phyloP scores from a whole-genome alignment of 2,113 vertebrate species.

The Tautogolabrus adspersus region DNA sequence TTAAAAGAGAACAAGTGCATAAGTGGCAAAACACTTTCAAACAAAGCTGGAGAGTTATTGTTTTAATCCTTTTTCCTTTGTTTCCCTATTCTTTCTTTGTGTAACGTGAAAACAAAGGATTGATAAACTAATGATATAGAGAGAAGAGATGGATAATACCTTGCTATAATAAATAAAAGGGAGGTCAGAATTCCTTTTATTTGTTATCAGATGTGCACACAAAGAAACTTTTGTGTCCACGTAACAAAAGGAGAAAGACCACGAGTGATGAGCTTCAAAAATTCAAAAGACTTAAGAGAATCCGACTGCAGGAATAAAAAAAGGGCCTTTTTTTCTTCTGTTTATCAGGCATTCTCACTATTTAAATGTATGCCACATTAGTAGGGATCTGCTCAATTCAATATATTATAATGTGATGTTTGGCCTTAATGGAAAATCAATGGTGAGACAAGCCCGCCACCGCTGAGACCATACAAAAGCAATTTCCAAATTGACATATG shows the following conservation, averaged over 20 bases:
- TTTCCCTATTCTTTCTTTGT: not conserved
- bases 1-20: no score
- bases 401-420: slow-evolving; percentile 84
- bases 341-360: slow-evolving; percentile 60
- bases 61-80: not conserved
- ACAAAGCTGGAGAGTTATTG: not conserved
- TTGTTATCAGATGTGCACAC: slow-evolving; percentile 4
- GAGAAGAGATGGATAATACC: not conserved
- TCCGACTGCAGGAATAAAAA: slow-evolving; percentile 11
- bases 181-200: slow-evolving; percentile 16
- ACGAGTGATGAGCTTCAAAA: not conserved
- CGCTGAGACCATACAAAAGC: slow-evolving; percentile 79
- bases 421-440: slow-evolving; percentile 85
- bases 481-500: slow-evolving; percentile 83
- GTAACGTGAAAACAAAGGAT: not conserved
- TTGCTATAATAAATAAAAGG: not conserved
- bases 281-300: not conserved
- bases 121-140: slow-evolving; percentile 5
- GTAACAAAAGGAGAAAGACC: slow-evolving; percentile 34
- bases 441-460: slow-evolving; percentile 79
- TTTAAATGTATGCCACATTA: slow-evolving; percentile 80
- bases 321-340: slow-evolving; percentile 30
- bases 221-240: slow-evolving; percentile 34
- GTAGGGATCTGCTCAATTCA: slow-evolving; percentile 72
- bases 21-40: no score